These are phyloP conservation scores for Drosophila nebulosa DNA, from an alignment of 1,140 invertebrate genomes.

Conservation along the genomic window DNA sequence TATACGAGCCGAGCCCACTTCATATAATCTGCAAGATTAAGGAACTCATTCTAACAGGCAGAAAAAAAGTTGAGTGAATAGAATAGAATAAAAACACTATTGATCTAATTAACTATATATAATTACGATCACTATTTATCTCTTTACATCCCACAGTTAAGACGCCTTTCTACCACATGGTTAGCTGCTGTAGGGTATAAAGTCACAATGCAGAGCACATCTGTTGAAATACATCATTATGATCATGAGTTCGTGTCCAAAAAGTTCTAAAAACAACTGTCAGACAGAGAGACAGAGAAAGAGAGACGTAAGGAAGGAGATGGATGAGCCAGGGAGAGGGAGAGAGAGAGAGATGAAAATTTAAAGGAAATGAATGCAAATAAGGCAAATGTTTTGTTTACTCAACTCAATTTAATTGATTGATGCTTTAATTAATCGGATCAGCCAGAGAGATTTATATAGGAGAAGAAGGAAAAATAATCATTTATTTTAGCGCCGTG, in stretches of 20 bases:
- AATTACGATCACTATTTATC: too few species aligned
- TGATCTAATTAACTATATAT: too few species aligned
- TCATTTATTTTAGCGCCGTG: constrained; percentile 49
- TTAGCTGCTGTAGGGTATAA: background rate
- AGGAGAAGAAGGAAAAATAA: background rate
- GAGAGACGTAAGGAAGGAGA: constrained; percentile 3
- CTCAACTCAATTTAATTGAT: constrained; percentile 52
- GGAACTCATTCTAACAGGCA: too few species aligned
- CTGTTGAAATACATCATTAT: constrained; percentile 59
- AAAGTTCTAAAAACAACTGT: constrained; percentile 70
- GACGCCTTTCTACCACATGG: too few species aligned
- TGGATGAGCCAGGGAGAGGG: background rate
- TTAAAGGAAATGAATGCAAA: constrained; percentile 31
- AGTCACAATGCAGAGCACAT: constrained; percentile 53
- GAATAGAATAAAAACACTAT: too few species aligned
- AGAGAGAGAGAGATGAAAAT: background rate
- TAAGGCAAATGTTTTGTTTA: constrained; percentile 54
- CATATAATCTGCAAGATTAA: too few species aligned
- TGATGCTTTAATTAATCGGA: constrained; percentile 49
- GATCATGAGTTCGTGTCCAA: constrained; percentile 59
- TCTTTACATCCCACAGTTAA: too few species aligned
- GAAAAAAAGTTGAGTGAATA: too few species aligned
- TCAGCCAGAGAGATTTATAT: background rate
- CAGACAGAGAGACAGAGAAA: constrained; percentile 12
- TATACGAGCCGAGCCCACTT: too few species aligned